Base-by-base conservation (phyloP, 92 coral and sea anemone species). In the Paragorgia papillata region DNA sequence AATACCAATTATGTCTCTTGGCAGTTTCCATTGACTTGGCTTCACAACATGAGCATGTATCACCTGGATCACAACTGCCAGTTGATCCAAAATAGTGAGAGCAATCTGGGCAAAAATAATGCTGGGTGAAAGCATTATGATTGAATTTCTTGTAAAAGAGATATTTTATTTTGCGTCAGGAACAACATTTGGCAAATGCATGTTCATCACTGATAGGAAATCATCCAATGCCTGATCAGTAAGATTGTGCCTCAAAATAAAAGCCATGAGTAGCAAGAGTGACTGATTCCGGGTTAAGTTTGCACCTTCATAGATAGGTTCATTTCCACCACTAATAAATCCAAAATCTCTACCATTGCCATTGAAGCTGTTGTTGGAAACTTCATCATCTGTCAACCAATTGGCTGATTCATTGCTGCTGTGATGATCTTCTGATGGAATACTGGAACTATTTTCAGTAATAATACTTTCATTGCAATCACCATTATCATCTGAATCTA, bases 141-240 rank as follows among this genome's bases (percentile, higher is more conserved):
- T 51, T 7, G 19, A 51, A 51, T 51, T 51, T 51, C 20, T 51
- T 51, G 26, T 51, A 51, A 51, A 51, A 51, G 17, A 51, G 58
- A 22, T n/a, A n/a, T n/a, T n/a, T n/a, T 51, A 51, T 22, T 51
- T 51, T 17, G 58, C 17, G 21, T 51, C 58, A 51, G 58, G 58
- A 51, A 51, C 58, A 51, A 51, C 58, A 51, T 51, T 51, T 51
- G 58, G 58, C n/a, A n/a, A n/a, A n/a, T n/a, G n/a, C n/a, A n/a
- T n/a, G n/a, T n/a, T n/a, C n/a, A n/a, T n/a, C n/a, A 51, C 20
- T 17, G 58, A 51, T 37, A 37, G 12, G 43, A 37, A 37, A 37
- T 51, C 58, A 51, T 51, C 58, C 17, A 51, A 51, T 51, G 58
- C 58, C 26, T 51, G 21, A 17, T 51, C 58, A 51, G 58, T 51